Percentiles rank a stretch among this genome's conserved stretches.
Conservation (phyloP, 2,888 invertebrate genomes). For the Pandemis corylana region DNA sequence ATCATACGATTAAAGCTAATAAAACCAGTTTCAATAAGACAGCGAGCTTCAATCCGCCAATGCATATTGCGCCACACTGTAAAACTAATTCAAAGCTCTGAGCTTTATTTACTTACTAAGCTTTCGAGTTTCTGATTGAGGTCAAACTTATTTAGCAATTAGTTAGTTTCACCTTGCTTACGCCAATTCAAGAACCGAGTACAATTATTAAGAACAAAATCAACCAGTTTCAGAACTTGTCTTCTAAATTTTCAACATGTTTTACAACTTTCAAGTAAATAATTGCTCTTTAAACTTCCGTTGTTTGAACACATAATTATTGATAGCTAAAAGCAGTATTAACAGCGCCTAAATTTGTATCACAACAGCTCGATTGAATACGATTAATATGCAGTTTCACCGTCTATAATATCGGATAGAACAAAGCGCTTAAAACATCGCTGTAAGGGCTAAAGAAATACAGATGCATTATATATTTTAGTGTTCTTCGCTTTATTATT, state of each 20-base stretch:
- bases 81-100: background rate
- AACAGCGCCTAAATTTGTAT: background rate
- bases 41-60: background rate
- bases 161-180: background rate
- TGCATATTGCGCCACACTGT: background rate
- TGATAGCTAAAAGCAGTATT: background rate
- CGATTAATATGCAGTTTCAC: too few relatives aligned
- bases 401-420: too few relatives aligned
- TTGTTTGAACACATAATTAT: background rate
- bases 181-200: background rate
- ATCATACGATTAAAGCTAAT: too few relatives aligned
- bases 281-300: background rate
- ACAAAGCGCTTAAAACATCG: too few relatives aligned
- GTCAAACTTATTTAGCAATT: constrained; percentile 5
- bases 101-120: background rate
- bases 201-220: constrained; percentile 9
- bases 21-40: too few relatives aligned
- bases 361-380: background rate
- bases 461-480: too few relatives aligned
- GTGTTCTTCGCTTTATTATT: too few relatives aligned
- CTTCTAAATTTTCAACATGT: constrained; percentile 3
- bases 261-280: constrained; percentile 7
- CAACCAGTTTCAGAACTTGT: constrained; percentile 5
- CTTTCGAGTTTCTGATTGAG: constrained; percentile 6
- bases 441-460: too few relatives aligned